These are phyloP conservation scores for Drosophila cognata DNA, from an alignment of 2,888 invertebrate species.

Conservation along the genomic window DNA sequence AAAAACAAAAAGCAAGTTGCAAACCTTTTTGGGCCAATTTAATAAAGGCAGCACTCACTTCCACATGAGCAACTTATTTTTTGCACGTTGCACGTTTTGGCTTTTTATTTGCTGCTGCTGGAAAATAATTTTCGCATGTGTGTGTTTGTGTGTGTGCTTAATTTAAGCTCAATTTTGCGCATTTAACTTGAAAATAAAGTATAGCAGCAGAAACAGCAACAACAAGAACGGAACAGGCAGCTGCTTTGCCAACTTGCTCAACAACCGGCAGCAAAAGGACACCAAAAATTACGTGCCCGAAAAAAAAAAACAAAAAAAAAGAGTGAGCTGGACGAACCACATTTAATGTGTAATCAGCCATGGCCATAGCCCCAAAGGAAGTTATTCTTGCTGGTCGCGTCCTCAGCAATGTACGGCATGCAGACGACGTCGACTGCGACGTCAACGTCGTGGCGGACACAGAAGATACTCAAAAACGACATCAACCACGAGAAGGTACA, in stretches of 20 bases:
- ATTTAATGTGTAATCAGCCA: constrained; percentile 79
- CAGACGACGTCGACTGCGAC: constrained; percentile 60
- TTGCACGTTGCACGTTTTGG: constrained; percentile 61
- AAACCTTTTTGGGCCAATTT: constrained; percentile 69
- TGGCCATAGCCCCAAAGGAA: constrained; percentile 73
- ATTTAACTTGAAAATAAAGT: constrained; percentile 76
- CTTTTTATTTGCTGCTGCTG: constrained; percentile 77
- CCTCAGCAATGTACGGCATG: constrained; percentile 76
- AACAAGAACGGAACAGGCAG: constrained; percentile 56
- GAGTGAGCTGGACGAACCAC: constrained; percentile 43
- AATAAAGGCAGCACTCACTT: constrained; percentile 51
- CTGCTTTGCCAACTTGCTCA: constrained; percentile 63
- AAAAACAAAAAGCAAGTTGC: constrained; percentile 15
- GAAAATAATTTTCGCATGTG: constrained; percentile 73
- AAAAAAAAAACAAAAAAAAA: constrained; percentile 60
- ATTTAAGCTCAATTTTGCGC: constrained; percentile 81
- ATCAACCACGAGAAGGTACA: constrained; percentile 50
- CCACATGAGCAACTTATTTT: constrained; percentile 52
- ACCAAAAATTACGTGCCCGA: constrained; percentile 73
- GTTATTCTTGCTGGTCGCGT: constrained; percentile 47
- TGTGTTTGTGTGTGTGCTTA: constrained; percentile 66
- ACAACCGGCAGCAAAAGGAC: constrained; percentile 71
- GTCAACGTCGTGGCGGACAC: constrained; percentile 25
- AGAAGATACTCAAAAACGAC: constrained; percentile 53
- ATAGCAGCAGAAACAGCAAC: constrained; percentile 36